Conservation (phyloP, 2,797 vertebrate species). For the Simalia tracyae region DNA sequence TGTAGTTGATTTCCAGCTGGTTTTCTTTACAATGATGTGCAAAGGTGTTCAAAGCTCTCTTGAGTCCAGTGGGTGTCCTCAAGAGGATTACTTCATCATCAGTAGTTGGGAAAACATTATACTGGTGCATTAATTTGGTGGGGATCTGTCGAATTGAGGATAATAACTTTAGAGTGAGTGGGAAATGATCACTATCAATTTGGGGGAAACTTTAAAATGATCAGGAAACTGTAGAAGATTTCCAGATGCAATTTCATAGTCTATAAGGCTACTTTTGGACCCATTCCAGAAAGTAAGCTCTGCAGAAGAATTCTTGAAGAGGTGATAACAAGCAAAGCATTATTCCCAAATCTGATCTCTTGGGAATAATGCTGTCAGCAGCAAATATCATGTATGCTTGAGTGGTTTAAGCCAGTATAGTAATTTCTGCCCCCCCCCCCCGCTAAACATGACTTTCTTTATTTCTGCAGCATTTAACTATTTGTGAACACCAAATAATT, state of each 20-base stretch:
- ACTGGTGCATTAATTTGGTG: neutral
- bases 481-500: conserved; percentile 44
- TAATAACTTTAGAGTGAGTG: neutral
- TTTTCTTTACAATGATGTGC: neutral
- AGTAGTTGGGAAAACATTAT: neutral
- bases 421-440: neutral
- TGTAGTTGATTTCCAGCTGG: neutral
- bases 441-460: neutral
- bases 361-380: conserved; percentile 40
- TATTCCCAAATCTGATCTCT: neutral
- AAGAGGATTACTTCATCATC: neutral
- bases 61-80: neutral
- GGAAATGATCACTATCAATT: neutral
- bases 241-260: neutral
- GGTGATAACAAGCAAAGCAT: neutral
- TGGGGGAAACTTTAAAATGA: neutral
- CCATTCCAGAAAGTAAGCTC: neutral
- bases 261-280: neutral
- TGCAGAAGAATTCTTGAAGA: conserved; percentile 11
- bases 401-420: neutral
- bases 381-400: conserved; percentile 36
- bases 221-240: neutral
- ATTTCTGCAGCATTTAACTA: conserved; percentile 22
- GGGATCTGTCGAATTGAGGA: neutral
- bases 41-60: neutral